A percentile compares a stretch with the other conserved stretches of the same genome.
Evolutionary conservation across 2,113 vertebrate species (phyloP).

Genomic region (Eleginops maclovinus): DNA sequence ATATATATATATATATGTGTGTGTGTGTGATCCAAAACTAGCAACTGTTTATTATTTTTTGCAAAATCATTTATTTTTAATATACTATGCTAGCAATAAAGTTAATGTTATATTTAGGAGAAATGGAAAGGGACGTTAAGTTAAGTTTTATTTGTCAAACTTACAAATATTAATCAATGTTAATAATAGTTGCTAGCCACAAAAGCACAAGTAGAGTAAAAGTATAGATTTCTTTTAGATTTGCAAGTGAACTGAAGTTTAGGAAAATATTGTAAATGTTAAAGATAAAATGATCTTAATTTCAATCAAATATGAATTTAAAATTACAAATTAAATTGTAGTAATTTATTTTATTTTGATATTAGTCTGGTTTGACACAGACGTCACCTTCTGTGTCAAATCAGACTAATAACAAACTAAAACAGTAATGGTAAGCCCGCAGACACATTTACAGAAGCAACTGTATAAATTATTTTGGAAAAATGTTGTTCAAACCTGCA

Average conservation of each 20-base stretch:
- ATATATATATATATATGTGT: no score
- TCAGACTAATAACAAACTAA: no score
- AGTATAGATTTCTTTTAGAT: background rate
- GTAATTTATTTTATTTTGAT: background rate
- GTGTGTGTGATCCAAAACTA: no score
- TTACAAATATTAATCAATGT: background rate
- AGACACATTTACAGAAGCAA: no score
- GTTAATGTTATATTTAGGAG: background rate
- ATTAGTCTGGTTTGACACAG: background rate
- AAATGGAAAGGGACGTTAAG: background rate
- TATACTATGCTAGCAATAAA: no score
- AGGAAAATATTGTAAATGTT: background rate
- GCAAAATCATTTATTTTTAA: background rate
- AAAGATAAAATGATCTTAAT: background rate
- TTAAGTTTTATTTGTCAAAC: background rate
- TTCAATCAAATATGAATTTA: background rate
- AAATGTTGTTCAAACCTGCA: no score
- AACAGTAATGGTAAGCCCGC: background rate
- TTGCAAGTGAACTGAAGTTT: no score
- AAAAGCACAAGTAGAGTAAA: background rate
- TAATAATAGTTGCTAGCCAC: background rate
- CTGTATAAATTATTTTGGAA: no score
- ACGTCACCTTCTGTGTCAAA: no score
- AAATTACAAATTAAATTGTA: background rate
- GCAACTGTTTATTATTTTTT: background rate